phyloP scores from a whole-genome alignment of 2,888 invertebrate genomes.

The Biston betularia region DNA sequence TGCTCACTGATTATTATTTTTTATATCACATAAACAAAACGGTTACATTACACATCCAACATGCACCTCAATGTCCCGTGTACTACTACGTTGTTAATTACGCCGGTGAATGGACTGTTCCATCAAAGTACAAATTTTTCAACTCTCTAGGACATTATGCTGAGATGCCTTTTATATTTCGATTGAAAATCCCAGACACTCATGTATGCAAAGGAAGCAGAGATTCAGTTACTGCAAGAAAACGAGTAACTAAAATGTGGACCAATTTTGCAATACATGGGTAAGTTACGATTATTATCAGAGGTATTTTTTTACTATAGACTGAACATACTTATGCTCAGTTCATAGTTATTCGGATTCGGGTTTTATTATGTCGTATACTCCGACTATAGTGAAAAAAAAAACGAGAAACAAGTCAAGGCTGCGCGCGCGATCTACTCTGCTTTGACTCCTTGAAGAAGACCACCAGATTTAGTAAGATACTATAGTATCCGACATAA shows the following conservation, averaged over 20 bases:
- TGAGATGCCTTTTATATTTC: conserved; percentile 75
- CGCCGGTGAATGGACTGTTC: conserved; percentile 72
- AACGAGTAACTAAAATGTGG: conserved; percentile 77
- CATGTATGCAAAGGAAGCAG: conserved; percentile 65
- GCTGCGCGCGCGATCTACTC: too few species aligned
- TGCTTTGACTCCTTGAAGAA: too few species aligned
- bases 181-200: conserved; percentile 55
- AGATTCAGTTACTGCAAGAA: conserved; percentile 69
- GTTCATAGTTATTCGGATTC: too few species aligned
- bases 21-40: conserved; percentile 75
- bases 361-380: too few species aligned
- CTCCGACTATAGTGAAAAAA: too few species aligned
- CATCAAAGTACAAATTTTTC: conserved; percentile 58
- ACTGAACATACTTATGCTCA: too few species aligned
- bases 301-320: conserved; percentile 51
- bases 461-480: too few species aligned
- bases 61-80: conserved; percentile 66
- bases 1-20: conserved; percentile 76
- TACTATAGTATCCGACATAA: too few species aligned
- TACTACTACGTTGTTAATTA: conserved; percentile 76
- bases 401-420: too few species aligned
- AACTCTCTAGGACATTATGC: conserved; percentile 71
- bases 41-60: conserved; percentile 67
- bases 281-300: conserved; percentile 54
- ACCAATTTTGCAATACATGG: conserved; percentile 83